These are phyloP conservation scores for Chaenogobius annularis DNA, from an alignment of 2,113 vertebrate species.

Conservation along the genomic window DNA sequence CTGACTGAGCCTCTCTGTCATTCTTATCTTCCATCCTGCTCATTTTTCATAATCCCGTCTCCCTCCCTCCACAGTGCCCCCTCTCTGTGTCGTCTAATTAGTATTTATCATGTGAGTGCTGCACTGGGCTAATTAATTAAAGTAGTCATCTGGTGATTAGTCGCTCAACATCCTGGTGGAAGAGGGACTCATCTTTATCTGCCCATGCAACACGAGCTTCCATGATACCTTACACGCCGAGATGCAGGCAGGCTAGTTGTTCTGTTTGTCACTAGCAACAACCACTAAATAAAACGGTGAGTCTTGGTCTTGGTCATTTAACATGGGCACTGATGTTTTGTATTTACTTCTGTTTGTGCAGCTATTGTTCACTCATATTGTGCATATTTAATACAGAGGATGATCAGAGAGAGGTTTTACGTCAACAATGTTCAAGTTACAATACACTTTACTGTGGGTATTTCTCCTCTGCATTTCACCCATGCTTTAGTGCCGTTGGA, in stretches of 20 bases:
- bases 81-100: slow-evolving; percentile 43
- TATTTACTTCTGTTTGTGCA: background rate
- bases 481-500: no score
- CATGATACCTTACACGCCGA: slow-evolving; percentile 39
- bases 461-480: no score
- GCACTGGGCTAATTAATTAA: slow-evolving; percentile 56
- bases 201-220: slow-evolving; percentile 45
- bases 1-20: slow-evolving; percentile 13
- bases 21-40: slow-evolving; percentile 22
- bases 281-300: background rate
- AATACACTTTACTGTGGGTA: no score
- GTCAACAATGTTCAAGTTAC: no score
- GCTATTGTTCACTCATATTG: background rate
- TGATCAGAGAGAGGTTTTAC: no score
- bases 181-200: slow-evolving; percentile 45
- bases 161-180: slow-evolving; percentile 32
- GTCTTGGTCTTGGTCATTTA: no score
- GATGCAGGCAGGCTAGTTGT: background rate
- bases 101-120: slow-evolving; percentile 44
- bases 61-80: background rate
- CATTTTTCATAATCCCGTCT: slow-evolving; percentile 8
- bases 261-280: background rate
- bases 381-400: no score
- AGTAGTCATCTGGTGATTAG: slow-evolving; percentile 62
- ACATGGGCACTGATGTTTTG: background rate